Evolutionary conservation across 2,113 vertebrate species (phyloP), one percentile per base, ranked within the genome.

Genomic region (Ondatra zibethicus): DNA sequence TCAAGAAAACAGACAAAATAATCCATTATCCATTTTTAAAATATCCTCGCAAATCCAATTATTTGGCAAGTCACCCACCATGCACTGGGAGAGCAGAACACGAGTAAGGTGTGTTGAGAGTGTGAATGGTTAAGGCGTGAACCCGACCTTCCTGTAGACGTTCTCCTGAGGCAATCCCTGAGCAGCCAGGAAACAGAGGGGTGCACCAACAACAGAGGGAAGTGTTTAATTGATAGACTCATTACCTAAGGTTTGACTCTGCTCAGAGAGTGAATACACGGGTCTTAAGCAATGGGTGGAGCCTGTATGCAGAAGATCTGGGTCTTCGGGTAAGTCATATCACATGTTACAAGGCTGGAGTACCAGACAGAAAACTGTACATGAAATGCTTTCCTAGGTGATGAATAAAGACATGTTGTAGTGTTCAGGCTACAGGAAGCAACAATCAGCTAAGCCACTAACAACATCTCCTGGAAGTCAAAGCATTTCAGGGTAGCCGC

Each of bases 1-100:
- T 93, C 80, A 55, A 91, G 31, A 94, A 33, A 27, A 75, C 12
- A 93, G 31, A 12, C 33, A 96, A 94, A 87, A 94, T 70, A 96
- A 94, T 33, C 19, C 63, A 82, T 76, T 91, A 70, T 75, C 50
- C 81, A 47, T 93, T 80, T 52, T 63, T 61, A 77, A 94, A 91
- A 78, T 93, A 89, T 73, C 16, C 16, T 58, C 21, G 85, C 5
- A 88, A 81, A 88, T 92, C 0, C 31, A 73, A 72, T 95, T 63
- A 95, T 3, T 6, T 75, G 68, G 66, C 61, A n/a, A 92, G 68
- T 92, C 31, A 87, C 47, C 36, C 47, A 73, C 5, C 7, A 91
- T 6, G n/a, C 3, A 63, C n/a, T 23, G 9, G 68, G 52, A 39
- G 2, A 58, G 72, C 52, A 52, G 31, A 70, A 42, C 25, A 55